Conservation (phyloP, 2,888 invertebrate genomes). For the Philereme transversata region DNA sequence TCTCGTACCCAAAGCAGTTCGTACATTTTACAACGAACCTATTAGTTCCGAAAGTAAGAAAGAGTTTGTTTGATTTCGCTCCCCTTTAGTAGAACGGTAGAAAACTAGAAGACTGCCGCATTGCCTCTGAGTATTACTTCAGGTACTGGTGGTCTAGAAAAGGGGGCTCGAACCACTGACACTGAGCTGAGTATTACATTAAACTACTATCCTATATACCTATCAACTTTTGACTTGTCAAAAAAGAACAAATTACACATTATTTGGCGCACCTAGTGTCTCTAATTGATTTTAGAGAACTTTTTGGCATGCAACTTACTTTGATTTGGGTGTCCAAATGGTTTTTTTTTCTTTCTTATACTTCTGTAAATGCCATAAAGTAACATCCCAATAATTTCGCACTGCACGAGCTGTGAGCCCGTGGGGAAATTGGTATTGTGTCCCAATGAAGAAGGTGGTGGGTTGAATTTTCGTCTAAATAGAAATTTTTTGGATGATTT, state of each 20-base stretch:
- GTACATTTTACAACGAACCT: too few species aligned
- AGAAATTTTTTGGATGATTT: background rate
- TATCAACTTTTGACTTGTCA: background rate
- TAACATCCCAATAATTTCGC: too few species aligned
- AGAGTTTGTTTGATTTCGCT: slow-evolving; percentile 32
- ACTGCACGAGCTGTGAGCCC: too few species aligned
- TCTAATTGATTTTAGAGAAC: background rate
- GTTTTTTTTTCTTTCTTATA: too few species aligned
- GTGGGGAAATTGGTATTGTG: too few species aligned
- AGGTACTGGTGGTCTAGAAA: slow-evolving; percentile 94
- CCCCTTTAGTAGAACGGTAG: slow-evolving; percentile 56
- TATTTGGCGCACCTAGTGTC: background rate
- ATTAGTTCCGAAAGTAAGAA: slow-evolving; percentile 40
- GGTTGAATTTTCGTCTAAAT: too few species aligned
- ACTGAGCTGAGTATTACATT: slow-evolving; percentile 23
- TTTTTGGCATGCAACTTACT: background rate
- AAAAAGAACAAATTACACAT: background rate
- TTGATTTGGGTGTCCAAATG: too few species aligned
- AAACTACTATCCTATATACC: slow-evolving; percentile 1
- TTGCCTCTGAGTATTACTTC: slow-evolving; percentile 99
- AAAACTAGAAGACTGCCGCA: slow-evolving; percentile 76
- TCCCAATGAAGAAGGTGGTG: too few species aligned
- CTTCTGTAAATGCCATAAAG: too few species aligned
- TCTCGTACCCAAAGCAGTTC: too few species aligned
- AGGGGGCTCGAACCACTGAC: slow-evolving; percentile 49